Evolutionary conservation across 30 jellyfish, hydroid and myxozoan species (phyloP).

Genomic region (Turritopsis rubra): DNA sequence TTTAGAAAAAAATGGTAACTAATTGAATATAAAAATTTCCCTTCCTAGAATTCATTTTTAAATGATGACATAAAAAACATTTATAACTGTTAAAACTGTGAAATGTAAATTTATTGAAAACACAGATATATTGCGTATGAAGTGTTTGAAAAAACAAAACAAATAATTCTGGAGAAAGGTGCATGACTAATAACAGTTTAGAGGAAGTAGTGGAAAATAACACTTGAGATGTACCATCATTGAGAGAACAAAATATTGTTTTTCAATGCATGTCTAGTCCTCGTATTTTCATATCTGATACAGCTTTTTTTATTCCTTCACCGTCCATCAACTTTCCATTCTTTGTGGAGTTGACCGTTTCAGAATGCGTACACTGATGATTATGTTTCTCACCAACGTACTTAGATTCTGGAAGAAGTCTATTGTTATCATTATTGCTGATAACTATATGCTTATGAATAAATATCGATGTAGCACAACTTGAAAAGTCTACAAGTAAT

Average conservation of each 20-base stretch:
- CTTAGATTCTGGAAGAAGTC: conserved; percentile 55
- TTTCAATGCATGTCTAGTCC: conserved; percentile 83
- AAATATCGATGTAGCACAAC: conserved; percentile 66
- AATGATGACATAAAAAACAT: no score
- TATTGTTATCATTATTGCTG: conserved; percentile 36
- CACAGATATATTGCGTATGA: no score
- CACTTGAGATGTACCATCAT: background rate
- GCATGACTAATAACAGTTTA: background rate
- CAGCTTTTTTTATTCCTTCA: conserved; percentile 75
- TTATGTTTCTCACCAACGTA: background rate
- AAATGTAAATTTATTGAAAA: no score
- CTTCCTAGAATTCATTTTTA: no score
- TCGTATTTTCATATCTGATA: conserved; percentile 59
- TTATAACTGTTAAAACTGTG: no score
- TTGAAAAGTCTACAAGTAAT: conserved; percentile 12
- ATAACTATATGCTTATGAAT: conserved; percentile 63
- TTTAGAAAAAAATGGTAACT: no score
- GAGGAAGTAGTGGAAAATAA: background rate
- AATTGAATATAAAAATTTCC: no score
- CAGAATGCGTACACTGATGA: conserved; percentile 68
- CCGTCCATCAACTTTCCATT: conserved; percentile 40
- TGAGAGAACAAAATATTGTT: background rate
- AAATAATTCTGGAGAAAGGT: no score
- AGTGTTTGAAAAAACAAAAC: no score
- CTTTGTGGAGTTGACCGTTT: conserved; percentile 34